Percentiles rank a stretch among this genome's conserved stretches.
phyloP scores from a whole-genome alignment of 2,113 vertebrate species.

The Spilogale gracilis region DNA sequence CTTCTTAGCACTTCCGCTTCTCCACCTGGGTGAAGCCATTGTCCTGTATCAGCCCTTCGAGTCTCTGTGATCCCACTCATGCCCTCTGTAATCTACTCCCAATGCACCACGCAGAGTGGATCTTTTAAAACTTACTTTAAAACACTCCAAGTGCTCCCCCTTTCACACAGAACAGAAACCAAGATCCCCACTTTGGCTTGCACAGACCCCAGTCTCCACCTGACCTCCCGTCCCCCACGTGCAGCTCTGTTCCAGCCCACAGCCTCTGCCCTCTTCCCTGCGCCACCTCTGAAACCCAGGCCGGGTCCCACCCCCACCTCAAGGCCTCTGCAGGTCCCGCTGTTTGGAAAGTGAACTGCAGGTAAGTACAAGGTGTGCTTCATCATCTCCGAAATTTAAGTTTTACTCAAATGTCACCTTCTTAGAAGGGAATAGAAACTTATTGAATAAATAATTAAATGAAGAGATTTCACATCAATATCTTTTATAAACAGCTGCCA shows the following conservation, averaged over 20 bases:
- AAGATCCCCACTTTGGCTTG: background rate
- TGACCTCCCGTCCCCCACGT: fast-evolving
- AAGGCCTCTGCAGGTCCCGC: background rate
- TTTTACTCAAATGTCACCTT: constrained; percentile 13
- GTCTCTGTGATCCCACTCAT: background rate
- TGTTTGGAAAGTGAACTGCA: background rate
- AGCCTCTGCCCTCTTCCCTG: background rate
- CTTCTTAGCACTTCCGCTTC: background rate
- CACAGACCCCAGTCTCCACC: background rate
- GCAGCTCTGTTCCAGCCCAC: background rate
- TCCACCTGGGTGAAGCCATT: background rate
- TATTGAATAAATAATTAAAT: constrained; percentile 17
- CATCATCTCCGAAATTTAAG: background rate
- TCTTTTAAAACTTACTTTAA: background rate
- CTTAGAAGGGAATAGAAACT: constrained; percentile 6
- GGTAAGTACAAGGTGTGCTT: background rate
- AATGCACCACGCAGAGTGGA: background rate
- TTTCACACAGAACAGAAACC: background rate
- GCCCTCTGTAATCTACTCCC: background rate
- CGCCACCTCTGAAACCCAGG: too few relatives aligned
- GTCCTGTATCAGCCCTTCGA: background rate
- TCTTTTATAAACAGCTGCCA: background rate
- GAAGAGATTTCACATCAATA: constrained; percentile 28
- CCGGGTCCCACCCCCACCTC: background rate
- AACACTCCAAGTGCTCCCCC: background rate